Conservation (phyloP, 2,797 vertebrate species). For the Acipenser transmontanus region DNA sequence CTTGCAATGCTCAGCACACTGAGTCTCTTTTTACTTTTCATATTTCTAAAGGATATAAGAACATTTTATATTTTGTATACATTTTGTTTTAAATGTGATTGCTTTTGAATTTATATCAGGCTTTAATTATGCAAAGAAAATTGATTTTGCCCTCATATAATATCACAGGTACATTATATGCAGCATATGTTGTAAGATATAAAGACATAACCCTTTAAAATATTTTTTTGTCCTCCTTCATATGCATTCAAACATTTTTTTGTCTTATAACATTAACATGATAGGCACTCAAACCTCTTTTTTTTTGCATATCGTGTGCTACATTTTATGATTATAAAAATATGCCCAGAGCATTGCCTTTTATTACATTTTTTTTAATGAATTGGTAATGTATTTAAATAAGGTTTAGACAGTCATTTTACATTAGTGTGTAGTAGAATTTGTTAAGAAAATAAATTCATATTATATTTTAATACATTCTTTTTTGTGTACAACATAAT, state of each 20-base stretch:
- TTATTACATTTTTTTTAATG: constrained; percentile 69
- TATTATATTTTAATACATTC: constrained; percentile 61
- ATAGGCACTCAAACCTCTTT: constrained; percentile 62
- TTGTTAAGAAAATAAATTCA: constrained; percentile 59
- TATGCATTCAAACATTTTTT: constrained; percentile 57
- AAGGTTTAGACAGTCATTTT: constrained; percentile 76
- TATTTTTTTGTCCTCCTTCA: constrained; percentile 43
- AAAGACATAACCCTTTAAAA: constrained; percentile 1
- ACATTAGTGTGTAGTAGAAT: constrained; percentile 74
- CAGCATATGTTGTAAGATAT: constrained; percentile 42
- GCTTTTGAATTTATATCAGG: no score
- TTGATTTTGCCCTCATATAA: no score
- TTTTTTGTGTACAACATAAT: constrained; percentile 52
- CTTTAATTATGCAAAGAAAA: no score
- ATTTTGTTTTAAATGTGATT: no score
- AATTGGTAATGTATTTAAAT: constrained; percentile 90
- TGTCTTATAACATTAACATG: constrained; percentile 64
- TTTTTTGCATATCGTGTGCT: constrained; percentile 54
- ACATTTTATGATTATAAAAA: constrained; percentile 61
- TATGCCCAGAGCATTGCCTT: constrained; percentile 73
- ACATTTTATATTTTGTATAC: no score
- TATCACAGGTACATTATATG: constrained; percentile 19
- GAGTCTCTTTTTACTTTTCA: no score
- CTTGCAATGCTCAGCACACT: no score
- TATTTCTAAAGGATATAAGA: no score